phyloP scores from a whole-genome alignment of 1,140 invertebrate genomes.

The Lepidotrigona ventralis region DNA sequence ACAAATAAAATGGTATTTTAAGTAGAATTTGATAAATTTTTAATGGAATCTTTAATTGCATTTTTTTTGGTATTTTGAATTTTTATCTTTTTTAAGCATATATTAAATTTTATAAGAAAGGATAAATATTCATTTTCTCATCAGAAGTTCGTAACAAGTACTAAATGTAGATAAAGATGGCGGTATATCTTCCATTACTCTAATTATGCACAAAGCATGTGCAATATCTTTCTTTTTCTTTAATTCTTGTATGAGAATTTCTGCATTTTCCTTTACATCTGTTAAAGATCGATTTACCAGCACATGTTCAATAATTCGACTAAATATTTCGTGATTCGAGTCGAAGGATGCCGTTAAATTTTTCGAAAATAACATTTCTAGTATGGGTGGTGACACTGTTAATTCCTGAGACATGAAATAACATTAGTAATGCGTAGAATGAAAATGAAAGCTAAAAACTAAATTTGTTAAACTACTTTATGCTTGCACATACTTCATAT shows the following conservation, averaged over 20 bases:
- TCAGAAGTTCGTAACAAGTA: constrained; percentile 70
- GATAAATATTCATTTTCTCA: constrained; percentile 65
- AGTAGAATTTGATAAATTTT: too few relatives aligned
- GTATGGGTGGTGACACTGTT: constrained; percentile 64
- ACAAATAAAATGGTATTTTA: neutral
- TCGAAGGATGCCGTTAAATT: constrained; percentile 73
- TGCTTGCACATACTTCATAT: constrained; percentile 62
- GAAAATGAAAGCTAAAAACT: constrained; percentile 5
- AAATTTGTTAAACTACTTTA: neutral
- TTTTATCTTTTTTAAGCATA: neutral
- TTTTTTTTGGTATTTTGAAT: too few relatives aligned
- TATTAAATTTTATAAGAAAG: neutral
- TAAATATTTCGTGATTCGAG: constrained; percentile 73
- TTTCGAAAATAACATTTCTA: constrained; percentile 76
- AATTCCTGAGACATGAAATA: constrained; percentile 62
- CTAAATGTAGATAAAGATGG: constrained; percentile 74
- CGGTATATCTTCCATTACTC: constrained; percentile 72
- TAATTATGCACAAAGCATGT: constrained; percentile 74
- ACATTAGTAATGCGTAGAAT: constrained; percentile 14
- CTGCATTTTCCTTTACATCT: constrained; percentile 70
- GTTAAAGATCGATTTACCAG: constrained; percentile 71
- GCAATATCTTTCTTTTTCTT: constrained; percentile 71
- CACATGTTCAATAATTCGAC: constrained; percentile 73
- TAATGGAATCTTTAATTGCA: too few relatives aligned
- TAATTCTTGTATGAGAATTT: constrained; percentile 71